Base-by-base conservation (phyloP, 2,797 vertebrate species). In the Cygnus olor region DNA sequence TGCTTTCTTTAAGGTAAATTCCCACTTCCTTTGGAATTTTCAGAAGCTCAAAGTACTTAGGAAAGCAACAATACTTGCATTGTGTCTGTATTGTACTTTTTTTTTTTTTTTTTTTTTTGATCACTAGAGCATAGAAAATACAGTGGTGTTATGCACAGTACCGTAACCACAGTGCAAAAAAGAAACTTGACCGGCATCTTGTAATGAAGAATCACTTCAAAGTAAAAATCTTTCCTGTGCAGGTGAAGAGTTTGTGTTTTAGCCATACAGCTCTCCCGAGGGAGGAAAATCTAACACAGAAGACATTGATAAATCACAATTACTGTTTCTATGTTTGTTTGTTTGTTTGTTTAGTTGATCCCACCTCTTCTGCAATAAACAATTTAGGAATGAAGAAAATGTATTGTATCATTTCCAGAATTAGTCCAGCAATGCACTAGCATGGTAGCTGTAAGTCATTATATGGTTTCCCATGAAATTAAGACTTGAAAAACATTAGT, bases 191-290 rank as follows among this genome's bases (percentile, higher is more conserved):
- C 40, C 2, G 0, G 66, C 36, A 84, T 27, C 28, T 8, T 8
- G 19, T 28, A 90, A 82, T 0, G 2, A 88, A 85, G 61, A 85
- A 91, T 91, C 85, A 80, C 72, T 95, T 88, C 79, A 88, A 85
- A 94, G 61, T 72, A 83, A 47, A 36, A 85, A 71, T 70, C 64
- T 94, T 90, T 93, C 65, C 87, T 53, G 42, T 65, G 56, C 73
- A 88, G 85, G 82, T 91, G 77, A 91, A 86, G 30, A 94, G 87
- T 90, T 95, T 86, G 84, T 88, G 65, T 90, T 96, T 82, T 72
- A 94, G 81, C 34, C 66, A 47, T 9, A 34, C 14, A 73, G 63
- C 69, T 91, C 79, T 95, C 73, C 93, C 57, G 30, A 68, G 60
- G 44, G 70, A 91, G 22, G 28, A 81, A 92, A 84, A 78, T 34